Evolutionary conservation across 2,113 vertebrate species (phyloP).

Genomic region (Xenus cinereus): DNA sequence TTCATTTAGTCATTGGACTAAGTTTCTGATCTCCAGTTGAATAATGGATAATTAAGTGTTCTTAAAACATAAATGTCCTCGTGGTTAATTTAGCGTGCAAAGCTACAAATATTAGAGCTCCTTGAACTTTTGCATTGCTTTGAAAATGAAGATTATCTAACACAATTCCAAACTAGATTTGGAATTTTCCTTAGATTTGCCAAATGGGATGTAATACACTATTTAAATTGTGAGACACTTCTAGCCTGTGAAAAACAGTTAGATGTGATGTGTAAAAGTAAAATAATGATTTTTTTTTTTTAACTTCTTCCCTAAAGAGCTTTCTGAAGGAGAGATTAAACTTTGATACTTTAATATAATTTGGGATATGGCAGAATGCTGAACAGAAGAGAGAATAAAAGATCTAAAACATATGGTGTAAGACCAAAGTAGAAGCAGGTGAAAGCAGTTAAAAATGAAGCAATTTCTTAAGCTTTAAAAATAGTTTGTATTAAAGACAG

Average conservation of each 20-base stretch:
- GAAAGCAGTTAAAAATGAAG: constrained; percentile 79
- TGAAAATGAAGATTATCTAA: neutral
- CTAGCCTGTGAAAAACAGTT: neutral
- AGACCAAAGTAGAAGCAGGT: constrained; percentile 86
- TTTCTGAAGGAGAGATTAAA: constrained; percentile 25
- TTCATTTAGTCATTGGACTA: neutral
- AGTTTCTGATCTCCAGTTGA: neutral
- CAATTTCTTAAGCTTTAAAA: constrained; percentile 73
- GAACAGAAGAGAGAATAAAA: constrained; percentile 28
- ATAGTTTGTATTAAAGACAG: constrained; percentile 76
- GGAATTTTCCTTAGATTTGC: neutral
- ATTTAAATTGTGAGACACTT: neutral
- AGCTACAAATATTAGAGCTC: neutral
- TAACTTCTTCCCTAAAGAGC: neutral
- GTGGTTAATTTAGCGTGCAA: neutral
- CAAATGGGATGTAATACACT: neutral
- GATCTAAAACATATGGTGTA: constrained; percentile 85
- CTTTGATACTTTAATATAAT: neutral
- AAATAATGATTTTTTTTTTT: too few relatives aligned
- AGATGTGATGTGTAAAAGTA: neutral
- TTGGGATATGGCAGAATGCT: neutral
- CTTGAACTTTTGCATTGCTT: neutral
- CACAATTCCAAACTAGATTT: neutral
- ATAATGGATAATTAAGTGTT: neutral
- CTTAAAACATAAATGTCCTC: neutral